Evolutionary conservation across 2,888 invertebrate species (phyloP).

Genomic region (Plebejus melissa): DNA sequence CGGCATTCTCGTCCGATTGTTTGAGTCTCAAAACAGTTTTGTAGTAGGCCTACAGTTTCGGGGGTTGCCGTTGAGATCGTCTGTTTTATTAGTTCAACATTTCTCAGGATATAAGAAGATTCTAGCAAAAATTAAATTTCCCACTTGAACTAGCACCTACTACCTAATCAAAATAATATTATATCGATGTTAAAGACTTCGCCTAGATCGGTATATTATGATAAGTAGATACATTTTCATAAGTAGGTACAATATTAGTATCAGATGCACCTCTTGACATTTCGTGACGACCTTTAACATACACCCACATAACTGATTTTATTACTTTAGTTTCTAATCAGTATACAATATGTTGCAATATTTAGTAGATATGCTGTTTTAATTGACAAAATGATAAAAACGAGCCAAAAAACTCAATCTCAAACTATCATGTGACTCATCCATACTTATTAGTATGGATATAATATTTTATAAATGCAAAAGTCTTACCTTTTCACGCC

Average conservation of each 20-base stretch:
- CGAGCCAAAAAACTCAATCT: too few relatives aligned
- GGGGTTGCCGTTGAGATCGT: too few relatives aligned
- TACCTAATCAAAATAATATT: background rate
- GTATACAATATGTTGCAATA: slow-evolving; percentile 1
- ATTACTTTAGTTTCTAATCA: slow-evolving; percentile 14
- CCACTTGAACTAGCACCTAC: background rate
- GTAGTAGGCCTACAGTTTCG: too few relatives aligned
- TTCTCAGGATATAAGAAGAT: background rate
- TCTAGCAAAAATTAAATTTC: background rate
- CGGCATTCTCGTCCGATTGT: too few relatives aligned
- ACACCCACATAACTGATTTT: background rate
- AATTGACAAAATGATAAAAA: background rate
- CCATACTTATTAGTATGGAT: too few relatives aligned
- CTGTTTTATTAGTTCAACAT: background rate
- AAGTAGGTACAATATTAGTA: slow-evolving; percentile 12
- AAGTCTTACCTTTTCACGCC: too few relatives aligned
- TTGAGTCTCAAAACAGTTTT: too few relatives aligned
- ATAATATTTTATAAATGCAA: too few relatives aligned
- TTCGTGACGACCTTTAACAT: slow-evolving; percentile 11
- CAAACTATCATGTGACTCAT: too few relatives aligned
- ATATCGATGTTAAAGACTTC: background rate
- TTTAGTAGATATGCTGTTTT: background rate
- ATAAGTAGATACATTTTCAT: background rate
- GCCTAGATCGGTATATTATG: background rate
- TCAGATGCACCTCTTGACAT: slow-evolving; percentile 2